Percentiles rank a stretch among this genome's conserved stretches.
phyloP scores from a whole-genome alignment of 2,888 invertebrate genomes.

The Schizaphis graminum region DNA sequence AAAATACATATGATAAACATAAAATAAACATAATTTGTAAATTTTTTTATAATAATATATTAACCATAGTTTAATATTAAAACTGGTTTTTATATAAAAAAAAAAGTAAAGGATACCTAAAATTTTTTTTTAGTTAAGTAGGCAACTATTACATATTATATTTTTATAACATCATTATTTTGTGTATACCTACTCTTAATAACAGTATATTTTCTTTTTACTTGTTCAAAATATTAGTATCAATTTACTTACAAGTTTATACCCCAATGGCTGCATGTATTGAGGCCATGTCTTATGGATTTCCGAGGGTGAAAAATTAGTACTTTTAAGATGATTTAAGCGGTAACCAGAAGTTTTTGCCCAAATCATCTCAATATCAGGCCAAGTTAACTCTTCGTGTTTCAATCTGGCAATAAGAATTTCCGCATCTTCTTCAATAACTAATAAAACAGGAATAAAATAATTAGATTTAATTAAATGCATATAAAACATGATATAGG shows the following conservation, averaged over 20 bases:
- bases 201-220: background rate
- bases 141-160: background rate
- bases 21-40: background rate
- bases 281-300: constrained; percentile 16
- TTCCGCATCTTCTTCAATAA: constrained; percentile 34
- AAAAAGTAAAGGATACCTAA: background rate
- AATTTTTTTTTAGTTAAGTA: background rate
- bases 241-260: constrained; percentile 29
- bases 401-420: background rate
- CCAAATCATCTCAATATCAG: constrained; percentile 31
- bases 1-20: too few species aligned
- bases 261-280: constrained; percentile 12
- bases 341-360: constrained; percentile 24
- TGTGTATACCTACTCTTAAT: background rate
- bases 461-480: constrained; percentile 2
- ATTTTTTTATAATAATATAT: too few species aligned
- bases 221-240: background rate
- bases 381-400: background rate
- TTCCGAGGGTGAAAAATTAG: constrained; percentile 6
- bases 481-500: background rate
- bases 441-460: constrained; percentile 30
- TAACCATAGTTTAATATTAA: too few species aligned
- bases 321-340: background rate
- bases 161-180: background rate
- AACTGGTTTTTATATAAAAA: too few species aligned